Conservation (phyloP, 2,888 invertebrate genomes). For the Leucophora obtusa region DNA sequence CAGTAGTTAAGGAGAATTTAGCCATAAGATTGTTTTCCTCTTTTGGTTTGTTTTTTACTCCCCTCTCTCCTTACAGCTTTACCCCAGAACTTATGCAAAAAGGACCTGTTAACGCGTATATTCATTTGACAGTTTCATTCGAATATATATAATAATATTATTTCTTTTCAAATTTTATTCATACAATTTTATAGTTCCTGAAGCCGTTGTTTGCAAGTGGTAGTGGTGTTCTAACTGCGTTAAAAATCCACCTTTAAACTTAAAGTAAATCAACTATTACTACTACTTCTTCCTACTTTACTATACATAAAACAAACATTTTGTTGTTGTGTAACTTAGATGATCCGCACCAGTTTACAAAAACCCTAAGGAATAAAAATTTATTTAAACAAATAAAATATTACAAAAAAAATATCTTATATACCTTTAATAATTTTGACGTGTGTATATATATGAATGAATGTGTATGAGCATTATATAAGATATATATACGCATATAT, state of each 20-base stretch:
- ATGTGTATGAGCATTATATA: conserved; percentile 27
- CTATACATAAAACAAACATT: conserved; percentile 46
- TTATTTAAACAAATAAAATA: conserved; percentile 31
- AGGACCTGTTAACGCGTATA: conserved; percentile 49
- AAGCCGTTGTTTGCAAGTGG: conserved; percentile 84
- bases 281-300: conserved; percentile 50
- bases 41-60: conserved; percentile 24
- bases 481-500: conserved; percentile 46
- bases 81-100: conserved; percentile 51
- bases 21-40: conserved; percentile 23
- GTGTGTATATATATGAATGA: conserved; percentile 53
- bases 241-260: conserved; percentile 30
- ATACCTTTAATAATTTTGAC: conserved; percentile 58
- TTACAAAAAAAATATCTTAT: conserved; percentile 33
- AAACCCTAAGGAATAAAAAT: conserved; percentile 55
- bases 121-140: conserved; percentile 17
- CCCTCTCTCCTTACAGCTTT: conserved; percentile 59
- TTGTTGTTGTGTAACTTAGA: conserved; percentile 55
- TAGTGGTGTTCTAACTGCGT: conserved; percentile 75
- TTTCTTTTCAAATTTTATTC: conserved; percentile 35
- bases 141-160: conserved; percentile 23
- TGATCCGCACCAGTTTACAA: conserved; percentile 62
- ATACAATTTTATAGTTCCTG: conserved; percentile 82
- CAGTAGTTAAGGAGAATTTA: conserved; percentile 2
- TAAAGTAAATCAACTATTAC: conserved; percentile 41